Percentiles rank a stretch among this genome's conserved stretches.
Conservation (phyloP, 2,113 vertebrate genomes). For the Leptosomus discolor region DNA sequence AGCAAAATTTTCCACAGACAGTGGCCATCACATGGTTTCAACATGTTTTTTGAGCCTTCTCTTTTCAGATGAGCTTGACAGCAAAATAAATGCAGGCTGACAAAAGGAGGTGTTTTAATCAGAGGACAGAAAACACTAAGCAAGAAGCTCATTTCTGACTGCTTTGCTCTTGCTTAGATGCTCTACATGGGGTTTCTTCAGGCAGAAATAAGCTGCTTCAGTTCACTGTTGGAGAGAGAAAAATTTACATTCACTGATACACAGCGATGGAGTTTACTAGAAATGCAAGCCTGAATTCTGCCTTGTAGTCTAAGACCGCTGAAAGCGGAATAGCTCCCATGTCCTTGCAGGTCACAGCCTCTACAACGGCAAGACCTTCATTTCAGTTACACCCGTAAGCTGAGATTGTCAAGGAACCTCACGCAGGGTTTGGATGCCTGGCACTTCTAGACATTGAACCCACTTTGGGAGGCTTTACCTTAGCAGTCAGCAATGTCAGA, state of each 20-base stretch:
- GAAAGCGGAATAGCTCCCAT: not conserved
- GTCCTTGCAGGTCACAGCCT: not conserved
- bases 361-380: not conserved
- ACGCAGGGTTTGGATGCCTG: not conserved
- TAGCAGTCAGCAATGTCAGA: not conserved
- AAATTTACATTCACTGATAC: not conserved
- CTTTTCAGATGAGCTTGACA: constrained; percentile 1
- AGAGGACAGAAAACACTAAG: not conserved
- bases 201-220: not conserved
- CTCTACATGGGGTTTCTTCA: not conserved
- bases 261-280: not conserved
- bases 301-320: not conserved
- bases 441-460: not conserved
- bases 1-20: not conserved
- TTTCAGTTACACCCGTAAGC: not conserved
- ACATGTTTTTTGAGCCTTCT: not conserved
- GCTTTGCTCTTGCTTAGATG: not conserved
- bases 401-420: not conserved
- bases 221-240: not conserved
- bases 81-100: not conserved
- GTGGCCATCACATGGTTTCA: not conserved
- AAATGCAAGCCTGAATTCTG: not conserved
- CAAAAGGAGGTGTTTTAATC: not conserved
- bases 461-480: not conserved
- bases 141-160: not conserved